Percentiles rank a stretch among this genome's conserved stretches.
Conservation (phyloP, 2,888 invertebrate species). For the Dryococelus australis region DNA sequence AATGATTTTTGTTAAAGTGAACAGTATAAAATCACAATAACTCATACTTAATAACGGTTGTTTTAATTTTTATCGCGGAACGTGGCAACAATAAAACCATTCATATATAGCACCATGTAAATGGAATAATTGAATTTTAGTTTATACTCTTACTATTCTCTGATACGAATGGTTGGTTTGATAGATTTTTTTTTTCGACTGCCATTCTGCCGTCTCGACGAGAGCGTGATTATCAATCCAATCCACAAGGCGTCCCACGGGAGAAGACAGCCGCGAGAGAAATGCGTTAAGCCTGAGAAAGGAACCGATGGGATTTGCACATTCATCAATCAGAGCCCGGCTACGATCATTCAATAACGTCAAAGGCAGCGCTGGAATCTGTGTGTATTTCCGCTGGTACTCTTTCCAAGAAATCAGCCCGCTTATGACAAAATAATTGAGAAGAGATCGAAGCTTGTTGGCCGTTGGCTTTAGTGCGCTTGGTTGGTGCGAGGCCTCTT, state of each 20-base stretch:
- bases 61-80: too few species aligned
- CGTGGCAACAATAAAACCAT: too few species aligned
- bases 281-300: background rate
- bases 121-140: too few species aligned
- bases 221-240: conserved; percentile 27
- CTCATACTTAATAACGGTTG: too few species aligned
- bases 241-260: conserved; percentile 23
- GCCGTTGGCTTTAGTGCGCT: background rate
- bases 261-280: background rate
- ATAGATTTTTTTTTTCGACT: background rate
- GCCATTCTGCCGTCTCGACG: background rate
- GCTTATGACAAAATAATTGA: background rate
- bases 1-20: too few species aligned
- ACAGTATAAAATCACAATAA: too few species aligned
- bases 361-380: background rate
- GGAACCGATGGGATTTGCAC: conserved; percentile 23
- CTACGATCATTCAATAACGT: conserved; percentile 5
- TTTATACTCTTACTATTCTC: too few species aligned
- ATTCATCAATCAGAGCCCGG: conserved; percentile 22
- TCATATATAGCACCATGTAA: too few species aligned
- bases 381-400: background rate
- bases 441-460: background rate
- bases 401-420: too few species aligned
- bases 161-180: too few species aligned
- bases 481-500: too few species aligned